phyloP scores from a whole-genome alignment of 2,113 vertebrate genomes.

The Thunnus thynnus region DNA sequence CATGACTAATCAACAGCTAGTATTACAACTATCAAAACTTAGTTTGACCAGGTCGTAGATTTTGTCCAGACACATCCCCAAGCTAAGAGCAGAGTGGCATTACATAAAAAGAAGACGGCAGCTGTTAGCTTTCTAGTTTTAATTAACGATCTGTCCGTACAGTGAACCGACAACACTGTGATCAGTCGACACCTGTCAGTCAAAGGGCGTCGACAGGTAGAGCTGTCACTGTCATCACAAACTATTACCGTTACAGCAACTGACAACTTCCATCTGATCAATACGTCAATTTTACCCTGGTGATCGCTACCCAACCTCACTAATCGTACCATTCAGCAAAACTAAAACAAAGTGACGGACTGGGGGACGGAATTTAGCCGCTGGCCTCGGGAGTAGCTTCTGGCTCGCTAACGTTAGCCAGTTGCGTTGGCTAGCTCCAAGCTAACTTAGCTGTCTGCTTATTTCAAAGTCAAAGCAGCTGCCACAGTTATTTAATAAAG shows the following conservation, averaged over 20 bases:
- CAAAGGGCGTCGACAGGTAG: slow-evolving; percentile 53
- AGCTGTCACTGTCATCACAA: slow-evolving; percentile 45
- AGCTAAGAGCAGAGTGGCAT: neutral
- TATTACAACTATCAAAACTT: neutral
- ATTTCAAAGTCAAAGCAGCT: slow-evolving; percentile 78
- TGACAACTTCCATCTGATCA: neutral
- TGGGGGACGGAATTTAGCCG: slow-evolving; percentile 7
- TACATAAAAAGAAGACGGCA: neutral
- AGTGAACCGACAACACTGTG: neutral
- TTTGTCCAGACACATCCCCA: neutral
- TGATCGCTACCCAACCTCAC: neutral
- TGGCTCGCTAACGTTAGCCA: slow-evolving; percentile 52
- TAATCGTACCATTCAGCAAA: neutral
- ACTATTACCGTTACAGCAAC: neutral
- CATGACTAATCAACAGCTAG: neutral
- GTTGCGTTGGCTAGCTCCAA: slow-evolving; percentile 46
- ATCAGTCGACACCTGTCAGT: slow-evolving; percentile 53
- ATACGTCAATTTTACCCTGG: neutral
- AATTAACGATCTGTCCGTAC: neutral
- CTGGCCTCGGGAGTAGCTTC: slow-evolving; percentile 43
- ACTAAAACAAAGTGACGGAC: neutral
- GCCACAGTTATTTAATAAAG: slow-evolving; percentile 34
- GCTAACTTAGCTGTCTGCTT: slow-evolving; percentile 72
- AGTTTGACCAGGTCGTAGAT: neutral
- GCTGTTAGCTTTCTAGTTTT: neutral